Conservation (phyloP, 2,888 invertebrate genomes). For the Ischnus inquisitorius region DNA sequence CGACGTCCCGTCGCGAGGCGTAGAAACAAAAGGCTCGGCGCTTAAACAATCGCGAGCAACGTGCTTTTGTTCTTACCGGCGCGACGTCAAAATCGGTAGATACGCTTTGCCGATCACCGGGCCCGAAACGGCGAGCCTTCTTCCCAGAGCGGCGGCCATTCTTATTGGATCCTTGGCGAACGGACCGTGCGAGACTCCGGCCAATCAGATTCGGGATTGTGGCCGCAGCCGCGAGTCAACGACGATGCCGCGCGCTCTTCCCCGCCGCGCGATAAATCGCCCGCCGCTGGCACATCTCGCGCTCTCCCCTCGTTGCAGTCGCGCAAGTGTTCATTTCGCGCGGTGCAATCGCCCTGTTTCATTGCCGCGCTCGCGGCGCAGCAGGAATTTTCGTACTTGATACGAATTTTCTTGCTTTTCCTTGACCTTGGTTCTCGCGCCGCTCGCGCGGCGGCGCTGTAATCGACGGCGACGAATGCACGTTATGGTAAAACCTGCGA, state of each 20-base stretch:
- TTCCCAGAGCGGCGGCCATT: slow-evolving; percentile 83
- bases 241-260: background rate
- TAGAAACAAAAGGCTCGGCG: background rate
- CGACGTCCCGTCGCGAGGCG: background rate
- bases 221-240: background rate
- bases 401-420: no score
- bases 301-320: slow-evolving; percentile 5
- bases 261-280: background rate
- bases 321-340: background rate
- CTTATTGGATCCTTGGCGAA: slow-evolving; percentile 75
- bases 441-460: no score
- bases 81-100: slow-evolving; percentile 73
- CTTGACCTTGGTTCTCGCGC: no score
- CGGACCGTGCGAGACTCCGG: slow-evolving; percentile 37
- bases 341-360: no score
- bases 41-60: background rate
- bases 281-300: background rate
- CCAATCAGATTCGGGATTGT: slow-evolving; percentile 54
- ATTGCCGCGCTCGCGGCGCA: no score
- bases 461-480: no score
- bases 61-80: slow-evolving; percentile 72
- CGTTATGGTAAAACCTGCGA: no score
- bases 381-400: no score
- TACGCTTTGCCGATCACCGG: slow-evolving; percentile 79
- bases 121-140: slow-evolving; percentile 77